These are phyloP conservation scores for Nymphicus hollandicus DNA, from an alignment of 2,113 vertebrate genomes.

Conservation along the genomic window DNA sequence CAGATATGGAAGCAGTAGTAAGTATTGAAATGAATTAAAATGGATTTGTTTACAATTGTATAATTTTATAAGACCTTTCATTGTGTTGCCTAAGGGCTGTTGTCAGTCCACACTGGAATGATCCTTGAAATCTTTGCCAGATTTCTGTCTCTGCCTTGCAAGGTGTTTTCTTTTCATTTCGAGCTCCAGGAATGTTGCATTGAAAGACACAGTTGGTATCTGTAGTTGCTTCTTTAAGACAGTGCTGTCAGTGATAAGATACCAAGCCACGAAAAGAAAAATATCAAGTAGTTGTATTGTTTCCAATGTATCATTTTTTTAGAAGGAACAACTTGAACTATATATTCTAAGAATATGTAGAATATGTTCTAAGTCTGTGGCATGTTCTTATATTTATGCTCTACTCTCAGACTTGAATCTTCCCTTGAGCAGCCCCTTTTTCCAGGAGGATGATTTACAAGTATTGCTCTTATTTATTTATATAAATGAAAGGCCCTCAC, in stretches of 20 bases:
- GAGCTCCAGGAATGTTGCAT: neutral
- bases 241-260: neutral
- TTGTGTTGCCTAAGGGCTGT: neutral
- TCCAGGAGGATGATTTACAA: neutral
- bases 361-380: neutral
- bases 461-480: neutral
- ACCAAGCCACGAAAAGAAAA: neutral
- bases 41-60: neutral
- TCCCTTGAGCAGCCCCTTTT: neutral
- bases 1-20: constrained; percentile 98
- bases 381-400: neutral
- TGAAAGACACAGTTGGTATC: neutral
- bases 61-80: neutral
- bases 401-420: neutral
- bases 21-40: constrained; percentile 69
- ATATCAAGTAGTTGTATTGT: neutral
- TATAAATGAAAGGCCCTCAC: neutral
- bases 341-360: neutral
- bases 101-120: neutral
- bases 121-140: neutral
- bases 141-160: neutral
- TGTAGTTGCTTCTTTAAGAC: neutral
- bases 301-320: neutral
- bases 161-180: neutral
- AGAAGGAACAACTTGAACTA: neutral